Conservation (phyloP, 2,113 vertebrate genomes). For the Varanus komodoensis region DNA sequence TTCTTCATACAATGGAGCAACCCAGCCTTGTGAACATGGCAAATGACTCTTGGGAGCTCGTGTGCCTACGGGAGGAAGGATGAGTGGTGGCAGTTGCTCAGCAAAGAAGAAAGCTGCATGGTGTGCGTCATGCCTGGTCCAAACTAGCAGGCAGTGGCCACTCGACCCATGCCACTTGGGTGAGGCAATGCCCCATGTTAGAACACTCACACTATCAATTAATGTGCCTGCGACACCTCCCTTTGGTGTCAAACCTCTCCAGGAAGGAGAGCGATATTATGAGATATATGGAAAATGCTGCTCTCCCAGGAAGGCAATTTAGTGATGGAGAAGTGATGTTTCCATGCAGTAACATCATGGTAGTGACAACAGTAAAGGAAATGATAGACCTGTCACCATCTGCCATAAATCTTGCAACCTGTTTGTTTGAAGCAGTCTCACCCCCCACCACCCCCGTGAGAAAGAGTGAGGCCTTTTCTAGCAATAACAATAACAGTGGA, state of each 20-base stretch:
- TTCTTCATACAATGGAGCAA: slow-evolving; percentile 50
- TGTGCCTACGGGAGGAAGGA: not conserved
- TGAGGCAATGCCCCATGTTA: not conserved
- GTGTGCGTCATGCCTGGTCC: rapidly evolving
- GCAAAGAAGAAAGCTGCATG: slow-evolving; percentile 23
- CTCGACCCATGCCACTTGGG: slow-evolving; percentile 8
- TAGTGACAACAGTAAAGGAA: not conserved
- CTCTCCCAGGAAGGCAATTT: not conserved
- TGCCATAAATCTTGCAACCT: not conserved
- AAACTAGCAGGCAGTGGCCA: not conserved
- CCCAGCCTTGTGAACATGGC: slow-evolving; percentile 50
- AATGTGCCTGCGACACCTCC: not conserved
- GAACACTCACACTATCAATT: not conserved
- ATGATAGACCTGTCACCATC: not conserved
- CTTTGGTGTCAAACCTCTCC: not conserved
- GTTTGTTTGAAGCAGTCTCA: not conserved
- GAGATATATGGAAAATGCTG: not conserved
- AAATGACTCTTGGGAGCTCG: slow-evolving; percentile 37
- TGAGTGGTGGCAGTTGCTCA: slow-evolving; percentile 27
- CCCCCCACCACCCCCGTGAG: not conserved
- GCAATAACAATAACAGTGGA: slow-evolving; percentile 12
- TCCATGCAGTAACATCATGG: not conserved
- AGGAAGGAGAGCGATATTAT: not conserved
- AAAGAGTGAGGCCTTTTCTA: slow-evolving; percentile 18
- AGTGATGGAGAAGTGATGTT: not conserved